phyloP scores from a whole-genome alignment of 2,888 invertebrate genomes.

The Microplitis manilae region DNA sequence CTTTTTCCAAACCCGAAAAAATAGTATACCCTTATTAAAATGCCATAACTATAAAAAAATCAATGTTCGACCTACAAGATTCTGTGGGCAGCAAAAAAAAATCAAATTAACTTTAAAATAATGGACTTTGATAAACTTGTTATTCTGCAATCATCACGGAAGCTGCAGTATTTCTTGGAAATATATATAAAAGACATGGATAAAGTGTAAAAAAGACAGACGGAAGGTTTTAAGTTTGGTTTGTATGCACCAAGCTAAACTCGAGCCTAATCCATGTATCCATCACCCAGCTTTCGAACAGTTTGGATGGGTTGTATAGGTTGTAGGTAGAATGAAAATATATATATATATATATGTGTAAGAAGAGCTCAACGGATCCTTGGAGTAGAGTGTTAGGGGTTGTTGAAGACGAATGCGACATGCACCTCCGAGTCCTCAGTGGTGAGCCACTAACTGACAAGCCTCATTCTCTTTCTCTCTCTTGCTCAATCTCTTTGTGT shows the following conservation, averaged over 20 bases:
- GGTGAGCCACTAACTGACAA: slow-evolving; percentile 54
- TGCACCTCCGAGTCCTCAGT: slow-evolving; percentile 48
- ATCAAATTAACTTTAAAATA: background rate
- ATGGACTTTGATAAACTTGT: slow-evolving; percentile 27
- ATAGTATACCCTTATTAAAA: background rate
- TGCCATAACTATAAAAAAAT: background rate
- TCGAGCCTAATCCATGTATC: slow-evolving; percentile 49
- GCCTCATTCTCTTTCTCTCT: slow-evolving; percentile 33
- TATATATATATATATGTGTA: background rate
- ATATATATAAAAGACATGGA: slow-evolving; percentile 32
- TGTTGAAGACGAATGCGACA: slow-evolving; percentile 50
- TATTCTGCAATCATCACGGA: slow-evolving; percentile 16
- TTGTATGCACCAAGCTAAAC: slow-evolving; percentile 43
- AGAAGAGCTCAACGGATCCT: slow-evolving; percentile 15
- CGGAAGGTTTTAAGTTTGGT: slow-evolving; percentile 26
- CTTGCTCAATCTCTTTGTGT: slow-evolving; percentile 10
- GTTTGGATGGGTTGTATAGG: background rate
- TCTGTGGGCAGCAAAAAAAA: background rate
- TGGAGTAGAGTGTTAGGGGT: slow-evolving; percentile 2
- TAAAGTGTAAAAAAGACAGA: slow-evolving; percentile 20
- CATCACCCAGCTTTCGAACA: slow-evolving; percentile 48
- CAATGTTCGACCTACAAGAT: background rate
- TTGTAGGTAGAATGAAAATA: background rate
- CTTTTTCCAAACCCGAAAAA: background rate
- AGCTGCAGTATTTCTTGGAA: background rate